Conservation (phyloP, 2,113 vertebrate genomes). For the Ophiodon elongatus region DNA sequence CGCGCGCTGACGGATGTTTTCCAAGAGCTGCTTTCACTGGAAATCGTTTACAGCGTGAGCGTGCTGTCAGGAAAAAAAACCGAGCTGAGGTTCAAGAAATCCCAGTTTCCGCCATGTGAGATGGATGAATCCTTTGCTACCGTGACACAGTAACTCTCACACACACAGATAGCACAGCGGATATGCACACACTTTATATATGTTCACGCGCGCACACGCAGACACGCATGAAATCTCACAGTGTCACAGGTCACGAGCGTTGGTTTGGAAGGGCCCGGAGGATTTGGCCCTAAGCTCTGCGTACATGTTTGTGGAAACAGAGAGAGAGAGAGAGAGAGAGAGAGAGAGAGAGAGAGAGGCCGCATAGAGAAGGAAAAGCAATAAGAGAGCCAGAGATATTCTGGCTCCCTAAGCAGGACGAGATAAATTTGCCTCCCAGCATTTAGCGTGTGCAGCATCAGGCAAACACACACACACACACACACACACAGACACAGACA, state of each 20-base stretch:
- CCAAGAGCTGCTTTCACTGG: conserved; percentile 21
- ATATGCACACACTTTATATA: neutral
- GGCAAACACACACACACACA: conserved; percentile 15
- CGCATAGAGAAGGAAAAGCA: conserved; percentile 2
- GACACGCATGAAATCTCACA: neutral
- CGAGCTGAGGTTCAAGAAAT: conserved; percentile 8
- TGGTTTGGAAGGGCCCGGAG: conserved; percentile 9
- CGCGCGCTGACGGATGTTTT: conserved; percentile 37
- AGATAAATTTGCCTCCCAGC: conserved; percentile 50
- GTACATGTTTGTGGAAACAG: conserved; percentile 3
- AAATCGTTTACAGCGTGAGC: conserved; percentile 9
- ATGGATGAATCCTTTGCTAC: neutral
- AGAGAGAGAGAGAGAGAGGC: neutral
- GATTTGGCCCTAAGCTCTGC: conserved; percentile 3
- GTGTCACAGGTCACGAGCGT: neutral
- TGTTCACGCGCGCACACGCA: neutral
- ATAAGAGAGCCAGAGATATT: conserved; percentile 25
- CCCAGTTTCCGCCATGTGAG: neutral
- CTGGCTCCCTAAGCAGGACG: conserved; percentile 38
- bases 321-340: conserved; percentile 12
- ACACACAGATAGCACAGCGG: neutral
- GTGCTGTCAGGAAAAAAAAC: conserved; percentile 1
- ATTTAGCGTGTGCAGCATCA: conserved; percentile 25
- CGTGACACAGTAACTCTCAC: neutral
- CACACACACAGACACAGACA: conserved; percentile 16